Evolutionary conservation across 2,888 invertebrate genomes (phyloP).

Genomic region (Eilema sororculum): DNA sequence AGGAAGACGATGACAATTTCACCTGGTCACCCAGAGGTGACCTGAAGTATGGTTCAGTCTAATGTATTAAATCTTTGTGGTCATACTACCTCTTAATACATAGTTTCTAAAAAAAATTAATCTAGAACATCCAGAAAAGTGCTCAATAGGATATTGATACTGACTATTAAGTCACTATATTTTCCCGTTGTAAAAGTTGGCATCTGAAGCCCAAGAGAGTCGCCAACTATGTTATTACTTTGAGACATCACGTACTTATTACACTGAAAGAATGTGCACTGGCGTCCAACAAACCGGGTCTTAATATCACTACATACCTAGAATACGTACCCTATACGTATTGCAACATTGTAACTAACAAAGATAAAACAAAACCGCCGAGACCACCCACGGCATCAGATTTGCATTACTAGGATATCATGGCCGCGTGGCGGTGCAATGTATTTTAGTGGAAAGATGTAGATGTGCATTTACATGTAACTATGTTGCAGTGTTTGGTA

Average conservation of each 20-base stretch:
- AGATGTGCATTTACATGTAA: slow-evolving; percentile 10
- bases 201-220: background rate
- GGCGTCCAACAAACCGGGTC: background rate
- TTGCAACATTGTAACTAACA: background rate
- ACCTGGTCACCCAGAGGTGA: too few relatives aligned
- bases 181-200: slow-evolving; percentile 12
- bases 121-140: too few relatives aligned
- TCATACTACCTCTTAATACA: too few relatives aligned
- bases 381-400: slow-evolving; percentile 46
- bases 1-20: too few relatives aligned
- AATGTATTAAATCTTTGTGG: too few relatives aligned
- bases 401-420: slow-evolving; percentile 43
- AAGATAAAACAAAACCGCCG: slow-evolving; percentile 32
- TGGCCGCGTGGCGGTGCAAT: slow-evolving; percentile 21
- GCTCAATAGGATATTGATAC: background rate
- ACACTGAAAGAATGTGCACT: slow-evolving; percentile 6
- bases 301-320: background rate
- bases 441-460: slow-evolving; percentile 19
- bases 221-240: slow-evolving; percentile 11
- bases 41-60: too few relatives aligned
- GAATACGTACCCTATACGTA: slow-evolving; percentile 9
- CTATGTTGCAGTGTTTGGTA: background rate
- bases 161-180: background rate
- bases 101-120: too few relatives aligned
- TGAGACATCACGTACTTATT: background rate